Evolutionary conservation across 2,797 vertebrate species (phyloP), one percentile per base, ranked within the genome.

Genomic region (Ceyx erithaca): DNA sequence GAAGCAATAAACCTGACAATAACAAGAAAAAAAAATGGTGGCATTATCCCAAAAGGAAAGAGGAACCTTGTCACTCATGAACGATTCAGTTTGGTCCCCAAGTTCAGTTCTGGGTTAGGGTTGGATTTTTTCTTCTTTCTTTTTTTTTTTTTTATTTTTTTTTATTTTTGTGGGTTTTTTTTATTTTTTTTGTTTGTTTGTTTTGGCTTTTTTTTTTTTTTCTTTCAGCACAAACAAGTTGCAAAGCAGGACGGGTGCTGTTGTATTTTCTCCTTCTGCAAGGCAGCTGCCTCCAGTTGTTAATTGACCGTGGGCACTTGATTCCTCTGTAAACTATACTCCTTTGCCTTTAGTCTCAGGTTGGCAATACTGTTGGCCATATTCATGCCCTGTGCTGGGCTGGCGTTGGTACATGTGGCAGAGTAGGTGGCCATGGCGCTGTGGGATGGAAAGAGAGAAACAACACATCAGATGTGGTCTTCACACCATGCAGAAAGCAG

Each of bases 341-440:
- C 99, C 97, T 99, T 99, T 98, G 99, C 99, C 97, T 99, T 99
- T 96, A 99, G 99, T 98, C 99, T 98, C 98, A 99, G 98, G 98
- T 99, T 99, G 97, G 99, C 99, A 97, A 99, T 99, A 97, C 99
- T 99, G 98, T 99, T 99, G 97, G 99, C 99, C 99, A 99, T 99
- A 97, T 99, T 99, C 99, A 99, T 99, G 87, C 99, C 99, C 98
- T 99, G 99, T 43, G 98, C 98, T 6, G 99, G 98, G 98, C 98
- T 99, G 97, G 98, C 96, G 92, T 98, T 99, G 98, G 99, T 98
- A 98, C 99, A 99, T 72, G 98, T 98, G 97, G 99, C 98, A 13
- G 99, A 98, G 96, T 99, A 99, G 97, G 99, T 98, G 92, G 99
- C 98, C 99, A 99, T 99, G 98, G 99, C 97, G 84, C 99, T 99